These are phyloP conservation scores for Keiferia lycopersicella DNA, from an alignment of 2,888 invertebrate genomes.

Conservation along the genomic window DNA sequence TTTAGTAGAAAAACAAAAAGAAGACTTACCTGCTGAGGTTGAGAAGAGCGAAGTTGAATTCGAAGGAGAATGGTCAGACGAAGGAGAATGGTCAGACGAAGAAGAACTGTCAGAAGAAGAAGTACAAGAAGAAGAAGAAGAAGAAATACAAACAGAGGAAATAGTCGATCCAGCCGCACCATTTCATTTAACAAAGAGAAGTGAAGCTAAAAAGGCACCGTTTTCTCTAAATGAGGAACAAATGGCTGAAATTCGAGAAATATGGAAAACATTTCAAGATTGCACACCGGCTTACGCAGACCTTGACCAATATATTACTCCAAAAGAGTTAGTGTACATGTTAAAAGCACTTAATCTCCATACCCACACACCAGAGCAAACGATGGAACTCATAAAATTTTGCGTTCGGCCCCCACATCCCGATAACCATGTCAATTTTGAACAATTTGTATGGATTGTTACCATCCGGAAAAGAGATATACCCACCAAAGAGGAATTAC, in stretches of 20 bases:
- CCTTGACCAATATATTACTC: constrained; percentile 63
- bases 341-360: constrained; percentile 62
- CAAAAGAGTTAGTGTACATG: constrained; percentile 69
- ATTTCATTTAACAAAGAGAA: constrained; percentile 61
- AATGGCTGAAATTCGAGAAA: constrained; percentile 64
- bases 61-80: too few relatives aligned
- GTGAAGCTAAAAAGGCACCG: constrained; percentile 61
- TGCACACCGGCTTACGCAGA: constrained; percentile 70
- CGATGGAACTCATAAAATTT: constrained; percentile 61
- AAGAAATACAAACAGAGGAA: constrained; percentile 66
- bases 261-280: constrained; percentile 68
- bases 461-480: constrained; percentile 64
- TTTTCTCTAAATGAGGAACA: constrained; percentile 68
- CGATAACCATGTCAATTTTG: constrained; percentile 62
- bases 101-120: constrained; percentile 40
- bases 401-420: constrained; percentile 67
- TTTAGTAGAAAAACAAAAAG: constrained; percentile 40
- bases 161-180: constrained; percentile 71
- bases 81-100: too few relatives aligned
- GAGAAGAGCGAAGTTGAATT: constrained; percentile 42
- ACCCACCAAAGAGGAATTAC: constrained; percentile 65
- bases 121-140: constrained; percentile 48
- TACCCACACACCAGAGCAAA: constrained; percentile 67
- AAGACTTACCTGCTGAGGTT: constrained; percentile 33
- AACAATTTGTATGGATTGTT: constrained; percentile 70